Evolutionary conservation across 2,888 invertebrate genomes (phyloP).

Genomic region (Nomada flava): DNA sequence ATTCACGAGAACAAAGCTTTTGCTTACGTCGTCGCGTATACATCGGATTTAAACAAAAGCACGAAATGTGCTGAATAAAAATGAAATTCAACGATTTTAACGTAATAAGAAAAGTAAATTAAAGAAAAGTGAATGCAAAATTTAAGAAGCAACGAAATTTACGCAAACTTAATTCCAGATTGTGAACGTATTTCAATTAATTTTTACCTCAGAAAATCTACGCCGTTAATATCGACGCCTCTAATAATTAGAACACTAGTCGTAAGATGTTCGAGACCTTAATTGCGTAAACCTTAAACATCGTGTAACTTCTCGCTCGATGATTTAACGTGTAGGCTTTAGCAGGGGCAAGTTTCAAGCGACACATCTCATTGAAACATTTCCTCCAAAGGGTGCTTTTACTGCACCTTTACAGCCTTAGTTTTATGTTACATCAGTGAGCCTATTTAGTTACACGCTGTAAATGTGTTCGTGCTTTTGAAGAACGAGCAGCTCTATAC

Average conservation of each 20-base stretch:
- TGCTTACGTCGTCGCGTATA: neutral
- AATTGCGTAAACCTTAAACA: slow-evolving; percentile 4
- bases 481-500: neutral
- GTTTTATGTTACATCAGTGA: slow-evolving; percentile 14
- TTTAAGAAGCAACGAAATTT: too few relatives aligned
- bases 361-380: slow-evolving; percentile 29
- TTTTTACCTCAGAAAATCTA: too few relatives aligned
- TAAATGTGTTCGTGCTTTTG: slow-evolving; percentile 28
- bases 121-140: too few relatives aligned
- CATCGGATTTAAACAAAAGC: neutral
- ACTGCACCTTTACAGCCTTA: slow-evolving; percentile 6
- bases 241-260: neutral
- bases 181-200: too few relatives aligned
- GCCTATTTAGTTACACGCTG: slow-evolving; percentile 29
- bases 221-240: neutral
- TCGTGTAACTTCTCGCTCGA: slow-evolving; percentile 9
- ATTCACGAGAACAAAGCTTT: neutral
- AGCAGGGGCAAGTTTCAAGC: slow-evolving; percentile 6
- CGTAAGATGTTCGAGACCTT: neutral
- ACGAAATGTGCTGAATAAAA: too few relatives aligned
- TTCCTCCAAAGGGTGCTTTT: slow-evolving; percentile 17
- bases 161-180: too few relatives aligned
- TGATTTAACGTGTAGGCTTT: slow-evolving; percentile 11
- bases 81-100: too few relatives aligned
- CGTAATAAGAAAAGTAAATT: too few relatives aligned